Percentiles rank a stretch among this genome's conserved stretches.
Evolutionary conservation across 2,113 vertebrate genomes (phyloP).

Genomic region (Limanda limanda): DNA sequence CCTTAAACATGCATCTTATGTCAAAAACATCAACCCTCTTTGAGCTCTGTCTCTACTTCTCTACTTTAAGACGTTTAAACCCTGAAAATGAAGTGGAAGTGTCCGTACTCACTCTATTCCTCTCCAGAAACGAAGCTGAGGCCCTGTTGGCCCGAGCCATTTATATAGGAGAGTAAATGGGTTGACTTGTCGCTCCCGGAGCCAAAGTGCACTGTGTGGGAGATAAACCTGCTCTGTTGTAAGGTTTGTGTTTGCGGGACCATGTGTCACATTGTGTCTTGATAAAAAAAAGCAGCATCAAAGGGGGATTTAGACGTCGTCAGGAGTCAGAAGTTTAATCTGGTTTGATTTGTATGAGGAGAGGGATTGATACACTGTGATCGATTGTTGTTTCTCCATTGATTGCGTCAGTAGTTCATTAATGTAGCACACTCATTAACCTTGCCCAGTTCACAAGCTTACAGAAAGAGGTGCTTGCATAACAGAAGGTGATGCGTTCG

Average conservation of each 20-base stretch:
- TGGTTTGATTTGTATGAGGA: neutral
- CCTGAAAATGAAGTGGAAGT: conserved; percentile 8
- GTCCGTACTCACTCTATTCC: conserved; percentile 78
- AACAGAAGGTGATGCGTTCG: conserved; percentile 55
- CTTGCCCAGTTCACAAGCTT: conserved; percentile 2
- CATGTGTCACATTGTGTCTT: conserved; percentile 31
- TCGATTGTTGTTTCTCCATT: conserved; percentile 9
- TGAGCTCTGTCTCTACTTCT: no score
- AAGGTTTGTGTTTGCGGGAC: conserved; percentile 10
- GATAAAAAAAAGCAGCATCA: conserved; percentile 32
- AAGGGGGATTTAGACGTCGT: neutral
- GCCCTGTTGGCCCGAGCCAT: conserved; percentile 36
- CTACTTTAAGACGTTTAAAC: neutral
- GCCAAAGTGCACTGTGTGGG: conserved; percentile 80
- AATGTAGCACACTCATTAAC: neutral
- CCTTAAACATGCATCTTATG: no score
- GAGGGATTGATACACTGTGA: neutral
- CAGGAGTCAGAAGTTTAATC: neutral
- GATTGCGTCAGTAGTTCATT: conserved; percentile 39
- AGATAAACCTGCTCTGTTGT: conserved; percentile 74
- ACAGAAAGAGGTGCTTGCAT: conserved; percentile 52
- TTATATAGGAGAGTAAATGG: conserved; percentile 78
- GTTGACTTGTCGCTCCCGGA: conserved; percentile 74
- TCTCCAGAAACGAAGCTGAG: conserved; percentile 46
- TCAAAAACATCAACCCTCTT: no score